Evolutionary conservation across 1,140 invertebrate genomes (phyloP), one percentile per base, ranked within the genome.

Genomic region (Nymphalis io): DNA sequence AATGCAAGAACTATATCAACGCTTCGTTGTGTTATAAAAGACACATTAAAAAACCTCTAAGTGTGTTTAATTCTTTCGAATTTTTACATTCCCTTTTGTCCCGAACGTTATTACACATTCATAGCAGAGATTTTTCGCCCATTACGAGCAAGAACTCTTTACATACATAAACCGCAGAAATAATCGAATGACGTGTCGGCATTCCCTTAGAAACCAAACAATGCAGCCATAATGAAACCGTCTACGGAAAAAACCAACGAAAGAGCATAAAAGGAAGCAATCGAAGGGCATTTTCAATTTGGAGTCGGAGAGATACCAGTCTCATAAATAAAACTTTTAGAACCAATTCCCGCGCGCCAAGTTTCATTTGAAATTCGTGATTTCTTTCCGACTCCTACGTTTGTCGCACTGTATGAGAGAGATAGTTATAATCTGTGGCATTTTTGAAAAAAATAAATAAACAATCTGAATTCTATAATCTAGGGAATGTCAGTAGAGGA

Each of bases 251-350:
- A 78, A 73, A 38, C 66, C 18, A 40, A 55, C 55, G 66, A 27
- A 59, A 62, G 59, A 40, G 55, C 38, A 61, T 40, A 65, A 65
- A 71, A 71, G 63, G 46, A 66, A 60, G 55, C 68, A 65, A 71
- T 71, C 63, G 69, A 66, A 55, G 60, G 73, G 59, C 62, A 69
- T 75, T 75, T 75, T 72, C 73, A 75, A 75, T 75, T 72, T 62
- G 58, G 73, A 72, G 58, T 51, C 66, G 62, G 46, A 23, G 58
- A 69, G 63, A 39, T 63, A 68, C 51, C 66, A 64, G 64, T 58
- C 70, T 72, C 70, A 69, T 75, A 75, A 75, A 75, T 75, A 75
- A 72, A 75, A 75, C 58, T 75, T 75, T 72, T 71, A 71, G 73
- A 75, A 68, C 40, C 73, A 59, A 72, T 69, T 62, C 73, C 62